These are phyloP conservation scores for Dermochelys coriacea DNA, from an alignment of 2,797 vertebrate species.

Conservation along the genomic window DNA sequence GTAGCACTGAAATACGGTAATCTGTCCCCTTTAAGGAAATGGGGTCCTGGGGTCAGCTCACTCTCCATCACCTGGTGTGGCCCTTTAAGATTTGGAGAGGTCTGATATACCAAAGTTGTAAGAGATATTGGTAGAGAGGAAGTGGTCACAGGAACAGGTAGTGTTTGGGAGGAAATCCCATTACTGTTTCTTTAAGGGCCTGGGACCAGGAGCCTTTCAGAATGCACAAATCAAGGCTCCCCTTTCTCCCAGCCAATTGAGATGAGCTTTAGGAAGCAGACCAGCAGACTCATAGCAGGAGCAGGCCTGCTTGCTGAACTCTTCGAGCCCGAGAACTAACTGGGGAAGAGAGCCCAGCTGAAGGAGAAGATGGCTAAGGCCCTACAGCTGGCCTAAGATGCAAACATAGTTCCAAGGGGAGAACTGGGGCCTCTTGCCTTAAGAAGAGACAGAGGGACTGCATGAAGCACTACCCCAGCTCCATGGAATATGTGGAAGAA, in stretches of 20 bases:
- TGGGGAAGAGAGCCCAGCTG: background rate
- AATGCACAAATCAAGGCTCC: background rate
- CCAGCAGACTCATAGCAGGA: background rate
- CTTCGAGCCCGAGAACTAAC: background rate
- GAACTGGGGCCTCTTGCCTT: background rate
- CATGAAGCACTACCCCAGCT: background rate
- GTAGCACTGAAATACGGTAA: background rate
- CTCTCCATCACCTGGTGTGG: background rate
- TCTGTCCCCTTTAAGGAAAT: background rate
- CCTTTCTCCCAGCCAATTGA: background rate
- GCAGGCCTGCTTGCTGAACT: background rate
- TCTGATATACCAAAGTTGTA: background rate
- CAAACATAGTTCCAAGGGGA: background rate
- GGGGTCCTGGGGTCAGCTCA: background rate
- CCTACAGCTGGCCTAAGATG: background rate
- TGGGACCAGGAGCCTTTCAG: background rate
- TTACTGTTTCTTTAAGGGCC: background rate
- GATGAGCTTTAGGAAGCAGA: background rate
- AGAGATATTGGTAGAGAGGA: background rate
- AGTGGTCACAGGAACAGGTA: background rate
- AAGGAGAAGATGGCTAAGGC: background rate
- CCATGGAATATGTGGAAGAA: background rate
- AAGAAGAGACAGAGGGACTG: too few relatives aligned
- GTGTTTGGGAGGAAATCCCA: background rate
- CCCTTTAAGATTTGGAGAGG: background rate